These are phyloP conservation scores for Philaethria dido DNA, from an alignment of 2,888 invertebrate species.

Conservation along the genomic window DNA sequence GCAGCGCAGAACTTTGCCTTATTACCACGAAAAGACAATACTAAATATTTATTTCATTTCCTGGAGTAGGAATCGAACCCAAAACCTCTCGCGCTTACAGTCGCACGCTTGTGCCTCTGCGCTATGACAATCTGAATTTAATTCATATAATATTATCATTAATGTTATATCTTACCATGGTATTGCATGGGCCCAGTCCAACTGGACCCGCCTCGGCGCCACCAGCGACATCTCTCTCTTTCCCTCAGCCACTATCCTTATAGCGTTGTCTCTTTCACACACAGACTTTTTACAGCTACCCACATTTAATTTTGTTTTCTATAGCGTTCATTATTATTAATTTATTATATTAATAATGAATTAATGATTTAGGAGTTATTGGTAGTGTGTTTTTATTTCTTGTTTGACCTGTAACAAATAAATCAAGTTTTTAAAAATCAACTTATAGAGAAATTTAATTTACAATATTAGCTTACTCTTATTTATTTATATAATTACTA, in stretches of 20 bases:
- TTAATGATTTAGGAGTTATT: neutral
- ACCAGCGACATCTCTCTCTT: constrained; percentile 68
- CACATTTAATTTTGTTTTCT: constrained; percentile 4
- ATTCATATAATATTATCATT: too few species aligned
- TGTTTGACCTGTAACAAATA: constrained; percentile 38
- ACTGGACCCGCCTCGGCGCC: constrained; percentile 72
- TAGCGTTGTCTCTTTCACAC: constrained; percentile 21
- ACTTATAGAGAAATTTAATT: too few species aligned
- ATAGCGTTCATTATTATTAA: neutral
- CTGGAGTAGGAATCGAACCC: too few species aligned
- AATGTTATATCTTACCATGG: constrained; percentile 69
- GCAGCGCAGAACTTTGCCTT: too few species aligned
- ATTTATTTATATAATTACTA: too few species aligned
- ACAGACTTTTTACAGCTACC: neutral
- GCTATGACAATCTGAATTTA: too few species aligned
- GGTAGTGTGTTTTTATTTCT: neutral
- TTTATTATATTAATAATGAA: constrained; percentile 2
- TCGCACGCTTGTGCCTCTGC: too few species aligned
- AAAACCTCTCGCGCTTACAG: too few species aligned
- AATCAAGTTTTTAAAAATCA: too few species aligned
- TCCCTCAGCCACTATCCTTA: constrained; percentile 50
- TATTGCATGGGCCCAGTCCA: constrained; percentile 73
- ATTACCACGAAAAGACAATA: too few species aligned
- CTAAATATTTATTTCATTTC: too few species aligned
- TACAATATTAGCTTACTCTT: too few species aligned